phyloP scores from a whole-genome alignment of 1,140 invertebrate genomes.

The Drosophila pseudoobscura region DNA sequence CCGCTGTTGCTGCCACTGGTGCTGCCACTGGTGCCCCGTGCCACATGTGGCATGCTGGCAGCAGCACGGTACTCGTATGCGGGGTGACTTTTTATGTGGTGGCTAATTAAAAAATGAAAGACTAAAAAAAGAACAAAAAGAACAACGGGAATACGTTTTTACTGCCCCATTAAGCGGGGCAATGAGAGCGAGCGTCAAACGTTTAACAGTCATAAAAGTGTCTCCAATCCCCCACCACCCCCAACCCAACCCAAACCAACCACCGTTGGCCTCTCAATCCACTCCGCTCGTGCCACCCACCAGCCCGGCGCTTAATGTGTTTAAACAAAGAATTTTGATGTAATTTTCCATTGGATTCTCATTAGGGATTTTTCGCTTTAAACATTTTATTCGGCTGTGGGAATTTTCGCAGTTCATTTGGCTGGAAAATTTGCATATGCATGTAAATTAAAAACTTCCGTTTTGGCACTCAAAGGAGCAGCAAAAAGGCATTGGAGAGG shows the following conservation, averaged over 20 bases:
- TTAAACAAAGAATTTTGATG: constrained; percentile 39
- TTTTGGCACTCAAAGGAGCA: constrained; percentile 50
- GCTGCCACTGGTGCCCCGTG: constrained; percentile 34
- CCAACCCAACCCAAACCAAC: neutral
- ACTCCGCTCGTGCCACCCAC: constrained; percentile 4
- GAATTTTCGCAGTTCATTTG: constrained; percentile 53
- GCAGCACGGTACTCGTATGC: constrained; percentile 4
- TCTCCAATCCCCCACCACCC: neutral
- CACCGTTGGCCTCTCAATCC: neutral
- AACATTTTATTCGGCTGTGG: constrained; percentile 12
- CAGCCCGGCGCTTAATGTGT: constrained; percentile 48
- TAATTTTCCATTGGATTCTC: constrained; percentile 55
- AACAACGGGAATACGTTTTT: constrained; percentile 41
- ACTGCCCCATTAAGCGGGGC: constrained; percentile 37
- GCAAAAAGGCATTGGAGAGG: constrained; percentile 24
- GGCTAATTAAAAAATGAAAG: constrained; percentile 74
- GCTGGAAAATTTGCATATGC: constrained; percentile 65
- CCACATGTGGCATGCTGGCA: constrained; percentile 72
- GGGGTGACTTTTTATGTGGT: constrained; percentile 66
- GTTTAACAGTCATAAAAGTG: constrained; percentile 68
- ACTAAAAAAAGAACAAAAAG: constrained; percentile 19
- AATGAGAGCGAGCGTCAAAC: constrained; percentile 59
- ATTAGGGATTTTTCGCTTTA: constrained; percentile 36
- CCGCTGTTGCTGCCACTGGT: constrained; percentile 26
- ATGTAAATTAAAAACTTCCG: constrained; percentile 76